Base-by-base conservation (phyloP, 2,797 vertebrate genomes). In the Gambusia yucatana region DNA sequence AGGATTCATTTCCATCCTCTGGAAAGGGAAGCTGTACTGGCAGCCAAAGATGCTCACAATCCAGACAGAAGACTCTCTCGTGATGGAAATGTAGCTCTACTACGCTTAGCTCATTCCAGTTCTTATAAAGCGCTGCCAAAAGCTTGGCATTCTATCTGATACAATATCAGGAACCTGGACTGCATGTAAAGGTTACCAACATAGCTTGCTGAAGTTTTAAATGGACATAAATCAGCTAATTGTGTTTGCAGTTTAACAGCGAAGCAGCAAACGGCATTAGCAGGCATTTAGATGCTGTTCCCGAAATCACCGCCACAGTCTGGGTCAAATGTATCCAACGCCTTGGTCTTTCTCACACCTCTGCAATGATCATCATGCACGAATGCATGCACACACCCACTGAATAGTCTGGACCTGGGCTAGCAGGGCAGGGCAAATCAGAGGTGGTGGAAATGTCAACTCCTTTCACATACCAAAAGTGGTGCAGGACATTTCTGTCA, bases 401-500 rank as follows among this genome's bases (percentile, higher is more conserved):
- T 76, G 82, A 43, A 83, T 69, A 61, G 65, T 84, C 84, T 71
- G 71, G 80, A 84, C 77, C 69, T 17, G 8, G 7, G 73, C 77
- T 69, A 52, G 76, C 36, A n/a, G 76, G 79, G 83, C 17, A 71
- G 75, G 82, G 72, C 73, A 78, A 55, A 73, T 71, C 33, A 80
- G 84, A 84, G 57, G 74, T 84, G 82, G 78, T 79, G 72, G 82
- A 93, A 94, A 94, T 92, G 92, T 92, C 92, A 90, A 77, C 83
- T 78, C 75, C 65, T 86, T 80, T 85, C 80, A 81, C 70, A 36
- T 77, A 75, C 65, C 74, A 80, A 72, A 25, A 71, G 43, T 65
- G 44, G 48, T 61, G 57, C 20, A 25, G 8, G 39, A 72, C 22
- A 73, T 76, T 76, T 70, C 20, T 41, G 79, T 75, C 5, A 13